phyloP scores from a whole-genome alignment of 2,797 vertebrate species.

The Pseudochromis fuscus region DNA sequence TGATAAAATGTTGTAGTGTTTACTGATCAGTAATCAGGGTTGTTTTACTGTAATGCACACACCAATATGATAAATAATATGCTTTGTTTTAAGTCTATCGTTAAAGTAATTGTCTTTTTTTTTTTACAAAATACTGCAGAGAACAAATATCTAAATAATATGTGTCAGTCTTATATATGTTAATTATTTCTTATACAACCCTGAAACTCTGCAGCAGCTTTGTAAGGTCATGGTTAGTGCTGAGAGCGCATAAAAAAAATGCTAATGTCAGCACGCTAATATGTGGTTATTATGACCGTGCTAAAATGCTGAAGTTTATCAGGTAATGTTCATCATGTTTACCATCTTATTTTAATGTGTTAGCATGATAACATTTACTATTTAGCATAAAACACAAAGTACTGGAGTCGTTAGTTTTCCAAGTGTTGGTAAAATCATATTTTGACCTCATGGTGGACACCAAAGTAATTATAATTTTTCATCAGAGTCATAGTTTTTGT shows the following conservation, averaged over 20 bases:
- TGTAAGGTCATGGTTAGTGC: background rate
- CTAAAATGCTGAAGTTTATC: no score
- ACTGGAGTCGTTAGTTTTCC: background rate
- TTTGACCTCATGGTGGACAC: no score
- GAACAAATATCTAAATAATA: conserved; percentile 5
- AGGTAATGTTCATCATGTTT: no score
- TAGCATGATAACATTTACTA: background rate
- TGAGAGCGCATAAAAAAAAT: background rate
- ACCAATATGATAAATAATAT: conserved; percentile 22
- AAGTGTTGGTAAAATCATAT: no score
- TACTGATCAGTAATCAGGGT: background rate
- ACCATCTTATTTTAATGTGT: no score
- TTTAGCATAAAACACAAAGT: background rate
- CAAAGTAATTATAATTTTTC: no score
- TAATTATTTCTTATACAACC: conserved; percentile 12
- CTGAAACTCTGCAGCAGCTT: background rate
- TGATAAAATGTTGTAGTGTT: conserved; percentile 3
- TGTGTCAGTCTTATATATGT: conserved; percentile 7
- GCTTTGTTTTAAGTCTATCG: conserved; percentile 11
- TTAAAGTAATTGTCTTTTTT: conserved; percentile 6
- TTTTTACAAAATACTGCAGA: conserved; percentile 6
- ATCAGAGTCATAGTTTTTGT: no score
- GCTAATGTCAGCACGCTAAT: background rate
- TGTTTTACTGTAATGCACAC: conserved; percentile 31
- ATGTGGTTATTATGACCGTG: background rate